Base-by-base conservation (phyloP, 2,797 vertebrate genomes). In the Lophotriccus pileatus region DNA sequence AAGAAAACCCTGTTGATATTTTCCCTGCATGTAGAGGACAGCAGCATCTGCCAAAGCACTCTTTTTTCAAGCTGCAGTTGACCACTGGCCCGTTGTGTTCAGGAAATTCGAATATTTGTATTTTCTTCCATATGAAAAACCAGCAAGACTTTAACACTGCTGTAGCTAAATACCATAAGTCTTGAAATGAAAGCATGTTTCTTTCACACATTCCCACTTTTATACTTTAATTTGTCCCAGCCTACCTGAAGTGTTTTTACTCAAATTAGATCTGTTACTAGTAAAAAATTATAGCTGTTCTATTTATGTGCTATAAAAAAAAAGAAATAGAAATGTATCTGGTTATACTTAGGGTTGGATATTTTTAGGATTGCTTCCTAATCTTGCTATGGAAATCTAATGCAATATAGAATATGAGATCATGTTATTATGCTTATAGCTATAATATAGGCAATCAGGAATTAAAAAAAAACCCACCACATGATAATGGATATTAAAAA, bases 181-280 rank as follows among this genome's bases (percentile, higher is more conserved):
- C 73, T 91, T 83, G 70, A 95, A 94, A 93, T 60, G 32, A 93
- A 93, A 91, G 64, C 59, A 62, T 89, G 78, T 91, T 87, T 94
- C 68, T 82, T 86, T 93, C 81, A 91, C 91, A 95, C 85, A 49
- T 93, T 94, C 66, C 32, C 75, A 87, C 89, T 76, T 92, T 92
- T 68, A 74, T 81, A 83, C 52, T 93, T 87, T 69, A 94, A 94
- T 94, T 94, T 95, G 41, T 95, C 63, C 64, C 92, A 94, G 77
- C 44, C 87, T 93, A 96, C 89, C 90, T 96, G 93, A 95, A 82
- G 83, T 92, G 84, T 60, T 95, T 93, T 77, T 67, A 75, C 83
- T 80, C 56, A 95, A 81, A 93, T 95, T 94, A 92, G 87, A 88
- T 92, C 83, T 83, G 69, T 87, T 95, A 84, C 82, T 87, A 84